Evolutionary conservation across 2,888 invertebrate genomes (phyloP).

Genomic region (Drosophila kokeensis): DNA sequence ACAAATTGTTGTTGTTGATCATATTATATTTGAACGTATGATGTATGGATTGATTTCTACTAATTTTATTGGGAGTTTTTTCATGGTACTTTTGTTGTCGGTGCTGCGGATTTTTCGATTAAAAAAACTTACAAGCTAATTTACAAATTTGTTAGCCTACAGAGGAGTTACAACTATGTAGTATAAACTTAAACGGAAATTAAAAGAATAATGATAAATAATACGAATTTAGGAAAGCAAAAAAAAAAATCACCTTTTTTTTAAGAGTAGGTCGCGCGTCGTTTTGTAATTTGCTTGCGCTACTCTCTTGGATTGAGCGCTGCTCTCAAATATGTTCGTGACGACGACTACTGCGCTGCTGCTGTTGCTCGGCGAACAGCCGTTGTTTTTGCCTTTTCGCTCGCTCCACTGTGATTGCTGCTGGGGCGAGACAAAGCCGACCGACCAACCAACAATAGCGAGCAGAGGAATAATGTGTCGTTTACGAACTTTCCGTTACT

Average conservation of each 20-base stretch:
- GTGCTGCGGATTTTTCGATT: constrained; percentile 30
- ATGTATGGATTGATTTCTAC: constrained; percentile 20
- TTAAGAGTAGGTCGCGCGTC: constrained; percentile 75
- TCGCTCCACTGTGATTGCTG: constrained; percentile 39
- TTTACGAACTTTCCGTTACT: constrained; percentile 62
- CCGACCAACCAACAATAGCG: constrained; percentile 35
- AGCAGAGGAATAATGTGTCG: constrained; percentile 45
- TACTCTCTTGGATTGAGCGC: constrained; percentile 37
- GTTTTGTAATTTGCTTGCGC: constrained; percentile 53
- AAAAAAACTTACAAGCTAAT: constrained; percentile 54
- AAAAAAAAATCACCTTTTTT: constrained; percentile 77
- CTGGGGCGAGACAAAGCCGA: constrained; percentile 37
- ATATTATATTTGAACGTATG: constrained; percentile 23
- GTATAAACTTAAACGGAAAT: constrained; percentile 53
- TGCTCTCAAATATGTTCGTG: constrained; percentile 48
- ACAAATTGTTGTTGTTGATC: constrained; percentile 38
- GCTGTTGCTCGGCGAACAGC: constrained; percentile 27
- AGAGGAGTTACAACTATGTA: constrained; percentile 49
- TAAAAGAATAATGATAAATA: constrained; percentile 42
- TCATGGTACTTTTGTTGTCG: constrained; percentile 29
- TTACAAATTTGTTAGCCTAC: constrained; percentile 63
- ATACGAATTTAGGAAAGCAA: constrained; percentile 64
- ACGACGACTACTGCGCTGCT: constrained; percentile 9
- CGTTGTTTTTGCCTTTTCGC: constrained; percentile 46
- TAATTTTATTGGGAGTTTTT: constrained; percentile 25